A percentile compares a stretch with the other conserved stretches of the same genome.
phyloP scores from a whole-genome alignment of 1,140 invertebrate species.

The Venustaconcha ellipsiformis region DNA sequence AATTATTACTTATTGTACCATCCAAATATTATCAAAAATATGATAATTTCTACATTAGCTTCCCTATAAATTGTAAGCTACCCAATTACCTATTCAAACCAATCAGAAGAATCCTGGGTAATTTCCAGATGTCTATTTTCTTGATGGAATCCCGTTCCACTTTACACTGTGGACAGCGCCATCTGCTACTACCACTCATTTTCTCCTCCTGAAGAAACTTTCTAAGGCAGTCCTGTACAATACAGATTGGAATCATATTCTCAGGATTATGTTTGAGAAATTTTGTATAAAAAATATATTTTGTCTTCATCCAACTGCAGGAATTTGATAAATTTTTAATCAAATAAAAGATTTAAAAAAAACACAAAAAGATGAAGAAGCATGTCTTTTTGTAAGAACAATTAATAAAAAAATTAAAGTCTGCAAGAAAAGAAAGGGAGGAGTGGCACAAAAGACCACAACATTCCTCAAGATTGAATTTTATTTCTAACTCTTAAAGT shows the following conservation, averaged over 20 bases:
- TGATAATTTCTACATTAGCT: not conserved
- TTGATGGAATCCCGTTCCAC: slow-evolving; percentile 64
- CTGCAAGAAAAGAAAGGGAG: too few relatives aligned
- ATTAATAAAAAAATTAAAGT: too few relatives aligned
- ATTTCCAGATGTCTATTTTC: slow-evolving; percentile 68
- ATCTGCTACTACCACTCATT: slow-evolving; percentile 75
- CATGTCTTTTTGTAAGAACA: too few relatives aligned
- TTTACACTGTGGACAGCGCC: slow-evolving; percentile 67
- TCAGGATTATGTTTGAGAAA: not conserved
- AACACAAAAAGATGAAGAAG: too few relatives aligned
- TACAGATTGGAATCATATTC: not conserved
- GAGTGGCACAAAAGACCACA: too few relatives aligned
- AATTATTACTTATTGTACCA: not conserved
- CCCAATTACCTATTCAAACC: slow-evolving; percentile 63
- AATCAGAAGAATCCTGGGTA: slow-evolving; percentile 65
- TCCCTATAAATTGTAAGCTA: not conserved
- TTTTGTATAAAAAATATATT: not conserved
- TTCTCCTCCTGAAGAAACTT: slow-evolving; percentile 85
- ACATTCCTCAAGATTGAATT: too few relatives aligned
- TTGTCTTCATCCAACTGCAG: too few relatives aligned
- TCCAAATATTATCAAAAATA: not conserved
- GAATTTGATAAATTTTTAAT: too few relatives aligned
- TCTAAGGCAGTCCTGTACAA: slow-evolving; percentile 81
- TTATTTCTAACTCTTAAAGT: too few relatives aligned
- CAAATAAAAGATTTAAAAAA: too few relatives aligned